Evolutionary conservation across 2,797 vertebrate genomes (phyloP).

Genomic region (Argentina silus): DNA sequence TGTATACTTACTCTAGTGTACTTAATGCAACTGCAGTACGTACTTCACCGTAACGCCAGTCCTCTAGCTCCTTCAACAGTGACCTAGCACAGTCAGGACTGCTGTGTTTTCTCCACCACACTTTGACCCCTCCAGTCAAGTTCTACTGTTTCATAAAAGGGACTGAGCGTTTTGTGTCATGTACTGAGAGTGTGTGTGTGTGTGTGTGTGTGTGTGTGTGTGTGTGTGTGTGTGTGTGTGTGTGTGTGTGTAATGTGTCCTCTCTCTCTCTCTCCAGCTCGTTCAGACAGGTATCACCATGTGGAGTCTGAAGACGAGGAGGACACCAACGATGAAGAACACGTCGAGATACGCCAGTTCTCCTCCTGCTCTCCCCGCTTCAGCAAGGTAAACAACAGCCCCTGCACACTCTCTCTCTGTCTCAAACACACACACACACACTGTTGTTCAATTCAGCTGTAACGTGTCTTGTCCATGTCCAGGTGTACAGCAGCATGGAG

Average conservation of each 20-base stretch:
- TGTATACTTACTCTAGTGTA: neutral
- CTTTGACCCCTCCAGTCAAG: neutral
- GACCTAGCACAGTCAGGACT: neutral
- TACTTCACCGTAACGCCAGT: no score
- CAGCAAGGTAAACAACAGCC: slow-evolving; percentile 83
- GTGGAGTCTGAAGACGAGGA: slow-evolving; percentile 95
- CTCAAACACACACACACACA: slow-evolving; percentile 1
- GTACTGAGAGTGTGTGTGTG: slow-evolving; percentile 10
- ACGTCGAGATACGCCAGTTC: slow-evolving; percentile 93
- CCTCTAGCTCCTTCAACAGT: neutral
- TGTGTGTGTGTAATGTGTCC: neutral
- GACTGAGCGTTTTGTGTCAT: no score
- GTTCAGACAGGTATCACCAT: slow-evolving; percentile 92
- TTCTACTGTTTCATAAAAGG: no score
- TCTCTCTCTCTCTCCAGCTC: slow-evolving; percentile 75
- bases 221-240: neutral
- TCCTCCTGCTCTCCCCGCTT: slow-evolving; percentile 96
- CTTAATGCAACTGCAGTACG: neutral
- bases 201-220: neutral
- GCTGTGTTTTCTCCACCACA: slow-evolving; percentile 7
- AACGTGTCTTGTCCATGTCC: neutral
- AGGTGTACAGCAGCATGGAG: slow-evolving; percentile 98
- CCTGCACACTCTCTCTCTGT: no score
- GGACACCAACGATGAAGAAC: slow-evolving; percentile 95
- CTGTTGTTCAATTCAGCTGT: neutral